Evolutionary conservation across 2,113 vertebrate species (phyloP).

Genomic region (Grus americana): DNA sequence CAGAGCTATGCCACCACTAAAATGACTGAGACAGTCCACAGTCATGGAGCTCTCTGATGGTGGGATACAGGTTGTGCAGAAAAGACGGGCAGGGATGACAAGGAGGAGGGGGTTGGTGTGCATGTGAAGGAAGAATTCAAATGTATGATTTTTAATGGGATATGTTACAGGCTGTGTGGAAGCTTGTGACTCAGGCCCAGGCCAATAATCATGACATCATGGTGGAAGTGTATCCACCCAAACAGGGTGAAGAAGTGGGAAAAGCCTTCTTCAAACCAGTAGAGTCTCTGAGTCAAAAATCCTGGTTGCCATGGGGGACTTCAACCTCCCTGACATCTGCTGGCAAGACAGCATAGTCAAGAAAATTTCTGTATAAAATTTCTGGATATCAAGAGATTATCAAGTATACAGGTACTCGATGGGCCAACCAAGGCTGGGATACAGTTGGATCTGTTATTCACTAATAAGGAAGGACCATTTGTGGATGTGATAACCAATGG

Average conservation of each 20-base stretch:
- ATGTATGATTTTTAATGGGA: not conserved
- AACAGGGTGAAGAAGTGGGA: not conserved
- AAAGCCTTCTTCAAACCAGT: not conserved
- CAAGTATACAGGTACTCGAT: not conserved
- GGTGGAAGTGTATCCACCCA: not conserved
- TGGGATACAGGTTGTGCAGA: not conserved
- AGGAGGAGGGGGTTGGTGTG: not conserved
- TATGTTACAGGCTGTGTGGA: not conserved
- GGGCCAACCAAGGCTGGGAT: not conserved
- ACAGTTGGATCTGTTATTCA: not conserved
- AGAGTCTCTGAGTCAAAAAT: not conserved
- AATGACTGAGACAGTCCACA: not conserved
- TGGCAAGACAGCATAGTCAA: not conserved
- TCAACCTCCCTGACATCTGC: not conserved
- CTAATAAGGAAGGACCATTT: not conserved
- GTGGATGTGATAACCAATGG: not conserved
- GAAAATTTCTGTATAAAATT: not conserved
- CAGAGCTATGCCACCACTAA: not conserved
- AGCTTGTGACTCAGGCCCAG: not conserved
- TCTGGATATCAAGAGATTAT: not conserved
- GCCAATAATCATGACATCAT: not conserved
- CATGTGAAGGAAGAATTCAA: not conserved
- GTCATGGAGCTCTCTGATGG: not conserved
- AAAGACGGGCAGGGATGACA: not conserved
- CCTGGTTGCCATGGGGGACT: not conserved